Evolutionary conservation across 2,113 vertebrate species (phyloP).

Genomic region (Ivindomyrus marchei): DNA sequence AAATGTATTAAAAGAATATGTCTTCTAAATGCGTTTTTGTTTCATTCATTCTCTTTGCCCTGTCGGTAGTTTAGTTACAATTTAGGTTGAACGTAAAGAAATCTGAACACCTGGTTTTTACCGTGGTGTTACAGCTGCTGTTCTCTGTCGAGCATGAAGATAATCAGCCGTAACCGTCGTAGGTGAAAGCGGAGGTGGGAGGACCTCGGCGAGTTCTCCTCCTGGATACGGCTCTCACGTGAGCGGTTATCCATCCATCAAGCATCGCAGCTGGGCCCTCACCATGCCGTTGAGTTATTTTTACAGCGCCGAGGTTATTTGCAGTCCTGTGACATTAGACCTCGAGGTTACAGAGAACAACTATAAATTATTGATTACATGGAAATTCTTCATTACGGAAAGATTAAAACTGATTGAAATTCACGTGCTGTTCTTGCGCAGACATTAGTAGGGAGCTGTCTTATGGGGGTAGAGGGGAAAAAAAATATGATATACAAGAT

Average conservation of each 20-base stretch:
- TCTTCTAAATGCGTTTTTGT: neutral
- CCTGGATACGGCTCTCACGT: neutral
- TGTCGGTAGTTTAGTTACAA: neutral
- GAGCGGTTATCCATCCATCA: neutral
- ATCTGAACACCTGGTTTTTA: neutral
- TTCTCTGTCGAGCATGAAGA: neutral
- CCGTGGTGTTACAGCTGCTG: neutral
- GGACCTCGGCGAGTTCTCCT: too few species aligned
- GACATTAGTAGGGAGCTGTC: neutral
- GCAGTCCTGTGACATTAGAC: constrained; percentile 13
- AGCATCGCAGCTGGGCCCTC: neutral
- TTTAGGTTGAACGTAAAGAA: neutral
- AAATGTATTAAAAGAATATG: neutral
- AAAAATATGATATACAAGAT: neutral
- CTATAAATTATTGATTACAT: constrained; percentile 6
- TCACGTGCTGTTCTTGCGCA: neutral
- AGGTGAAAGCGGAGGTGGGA: neutral
- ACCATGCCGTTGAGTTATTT: neutral
- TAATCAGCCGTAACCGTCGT: neutral
- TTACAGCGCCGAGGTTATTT: neutral
- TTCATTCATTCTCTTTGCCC: neutral
- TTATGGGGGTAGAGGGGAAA: neutral
- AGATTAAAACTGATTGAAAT: constrained; percentile 3
- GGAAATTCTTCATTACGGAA: neutral
- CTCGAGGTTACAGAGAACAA: constrained; percentile 8